Conservation (phyloP, 1,140 invertebrate genomes). For the Pseudomyrmex dendroicus region DNA sequence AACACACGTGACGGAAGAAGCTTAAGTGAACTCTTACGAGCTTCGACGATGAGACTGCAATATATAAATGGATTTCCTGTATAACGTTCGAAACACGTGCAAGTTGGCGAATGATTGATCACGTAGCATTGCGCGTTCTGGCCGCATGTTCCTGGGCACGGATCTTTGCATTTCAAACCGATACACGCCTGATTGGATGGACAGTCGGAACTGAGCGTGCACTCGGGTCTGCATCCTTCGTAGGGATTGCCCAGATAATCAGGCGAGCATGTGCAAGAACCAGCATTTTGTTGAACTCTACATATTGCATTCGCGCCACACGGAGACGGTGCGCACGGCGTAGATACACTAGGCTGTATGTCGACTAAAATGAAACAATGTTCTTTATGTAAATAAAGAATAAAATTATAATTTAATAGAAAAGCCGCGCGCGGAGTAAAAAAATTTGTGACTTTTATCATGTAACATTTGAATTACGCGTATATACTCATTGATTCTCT, state of each 20-base stretch:
- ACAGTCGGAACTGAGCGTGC: slow-evolving; percentile 91
- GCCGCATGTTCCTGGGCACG: slow-evolving; percentile 88
- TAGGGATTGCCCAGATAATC: slow-evolving; percentile 83
- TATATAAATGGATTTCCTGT: slow-evolving; percentile 89
- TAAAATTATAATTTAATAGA: not conserved
- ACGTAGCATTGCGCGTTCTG: slow-evolving; percentile 80
- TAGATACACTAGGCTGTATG: slow-evolving; percentile 64
- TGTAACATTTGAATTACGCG: not conserved
- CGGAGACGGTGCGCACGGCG: slow-evolving; percentile 85
- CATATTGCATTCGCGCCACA: slow-evolving; percentile 88
- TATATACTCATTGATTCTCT: not conserved
- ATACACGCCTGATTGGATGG: slow-evolving; percentile 89
- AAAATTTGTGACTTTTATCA: too few species aligned
- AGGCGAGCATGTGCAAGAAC: slow-evolving; percentile 85
- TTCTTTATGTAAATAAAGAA: not conserved
- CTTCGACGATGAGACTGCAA: slow-evolving; percentile 70
- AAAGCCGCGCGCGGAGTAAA: not conserved
- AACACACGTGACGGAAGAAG: not conserved
- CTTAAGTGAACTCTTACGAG: slow-evolving; percentile 52
- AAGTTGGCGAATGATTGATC: slow-evolving; percentile 84
- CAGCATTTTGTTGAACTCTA: slow-evolving; percentile 84
- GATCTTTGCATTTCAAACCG: slow-evolving; percentile 90
- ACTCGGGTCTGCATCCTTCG: slow-evolving; percentile 90
- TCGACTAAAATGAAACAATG: slow-evolving; percentile 50
- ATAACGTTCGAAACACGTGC: slow-evolving; percentile 85